Evolutionary conservation across 2,888 invertebrate genomes (phyloP).

Genomic region (Mimas tiliae): DNA sequence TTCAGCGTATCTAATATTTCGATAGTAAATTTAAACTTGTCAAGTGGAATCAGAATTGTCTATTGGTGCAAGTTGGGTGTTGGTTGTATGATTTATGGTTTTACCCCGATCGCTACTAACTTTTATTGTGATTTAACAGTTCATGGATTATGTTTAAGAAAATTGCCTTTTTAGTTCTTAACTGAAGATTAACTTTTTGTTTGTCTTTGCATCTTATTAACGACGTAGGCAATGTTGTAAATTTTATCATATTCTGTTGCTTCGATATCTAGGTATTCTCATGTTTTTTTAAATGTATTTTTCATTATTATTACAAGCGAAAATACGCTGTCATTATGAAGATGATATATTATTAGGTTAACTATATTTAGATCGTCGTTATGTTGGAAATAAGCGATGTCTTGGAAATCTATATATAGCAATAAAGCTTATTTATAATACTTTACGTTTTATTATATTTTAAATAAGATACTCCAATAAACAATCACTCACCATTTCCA

Average conservation of each 20-base stretch:
- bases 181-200: conserved; percentile 22
- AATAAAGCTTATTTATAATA: no score
- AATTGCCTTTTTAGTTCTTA: not conserved
- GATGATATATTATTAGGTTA: no score
- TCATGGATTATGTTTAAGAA: conserved; percentile 12
- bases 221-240: not conserved
- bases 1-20: conserved; percentile 26
- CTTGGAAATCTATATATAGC: no score
- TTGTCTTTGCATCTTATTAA: not conserved
- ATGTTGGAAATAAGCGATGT: no score
- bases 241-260: not conserved
- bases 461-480: no score
- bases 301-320: no score
- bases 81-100: conserved; percentile 69
- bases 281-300: no score
- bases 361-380: no score
- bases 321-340: no score
- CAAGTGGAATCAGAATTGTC: conserved; percentile 61
- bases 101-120: conserved; percentile 51
- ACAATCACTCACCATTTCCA: not conserved
- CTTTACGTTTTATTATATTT: no score
- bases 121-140: conserved; percentile 19
- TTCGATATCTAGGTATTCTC: not conserved
- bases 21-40: conserved; percentile 34
- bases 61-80: conserved; percentile 63